A percentile compares a stretch with the other conserved stretches of the same genome.
phyloP scores from a whole-genome alignment of 2,888 invertebrate species.

The Synanthedon tipuliformis region DNA sequence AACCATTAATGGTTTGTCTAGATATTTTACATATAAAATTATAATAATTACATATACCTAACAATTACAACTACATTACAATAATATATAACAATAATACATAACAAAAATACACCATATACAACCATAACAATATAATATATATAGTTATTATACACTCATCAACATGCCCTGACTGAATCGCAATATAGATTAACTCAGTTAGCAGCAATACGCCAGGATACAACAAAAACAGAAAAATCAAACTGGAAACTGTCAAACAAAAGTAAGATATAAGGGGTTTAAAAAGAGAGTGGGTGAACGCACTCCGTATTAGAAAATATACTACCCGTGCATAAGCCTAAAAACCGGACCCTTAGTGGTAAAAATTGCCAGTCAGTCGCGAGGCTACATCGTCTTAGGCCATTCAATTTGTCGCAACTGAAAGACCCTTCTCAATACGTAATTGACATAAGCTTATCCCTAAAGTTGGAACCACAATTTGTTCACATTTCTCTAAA shows the following conservation, averaged over 20 bases:
- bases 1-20: too few species aligned
- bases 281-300: background rate
- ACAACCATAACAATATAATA: too few species aligned
- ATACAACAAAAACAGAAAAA: background rate
- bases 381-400: slow-evolving; percentile 26
- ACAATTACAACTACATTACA: too few species aligned
- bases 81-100: too few species aligned
- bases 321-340: slow-evolving; percentile 17
- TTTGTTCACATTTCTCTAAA: slow-evolving; percentile 40
- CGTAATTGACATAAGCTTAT: slow-evolving; percentile 65
- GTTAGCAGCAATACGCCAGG: too few species aligned
- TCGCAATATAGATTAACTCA: too few species aligned
- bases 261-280: background rate
- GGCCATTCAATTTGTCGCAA: slow-evolving; percentile 59
- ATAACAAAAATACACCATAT: too few species aligned
- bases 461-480: slow-evolving; percentile 53
- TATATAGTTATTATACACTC: too few species aligned
- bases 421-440: slow-evolving; percentile 56
- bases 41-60: too few species aligned
- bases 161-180: too few species aligned
- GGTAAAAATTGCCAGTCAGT: slow-evolving; percentile 57
- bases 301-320: background rate
- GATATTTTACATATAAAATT: too few species aligned
- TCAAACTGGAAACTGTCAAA: background rate
- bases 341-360: slow-evolving; percentile 40